These are phyloP conservation scores for Crotalus horridus DNA, from an alignment of 2,113 vertebrate species.

Conservation along the genomic window DNA sequence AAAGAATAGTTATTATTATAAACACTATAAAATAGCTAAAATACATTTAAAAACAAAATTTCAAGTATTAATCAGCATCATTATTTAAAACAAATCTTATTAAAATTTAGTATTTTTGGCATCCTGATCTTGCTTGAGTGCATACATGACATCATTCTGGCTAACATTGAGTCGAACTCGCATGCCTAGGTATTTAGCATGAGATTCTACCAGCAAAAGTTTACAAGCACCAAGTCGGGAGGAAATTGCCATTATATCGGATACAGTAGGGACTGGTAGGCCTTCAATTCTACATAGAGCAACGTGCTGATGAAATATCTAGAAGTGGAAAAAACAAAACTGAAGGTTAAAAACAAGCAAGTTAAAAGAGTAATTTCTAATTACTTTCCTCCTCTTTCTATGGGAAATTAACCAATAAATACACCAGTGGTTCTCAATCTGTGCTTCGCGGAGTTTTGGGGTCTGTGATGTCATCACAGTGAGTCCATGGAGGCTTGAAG, in stretches of 20 bases:
- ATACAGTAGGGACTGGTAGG: slow-evolving; percentile 75
- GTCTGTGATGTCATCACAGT: neutral
- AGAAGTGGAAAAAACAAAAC: neutral
- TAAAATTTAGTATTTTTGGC: slow-evolving; percentile 25
- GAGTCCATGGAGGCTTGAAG: neutral
- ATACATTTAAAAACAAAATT: slow-evolving; percentile 13
- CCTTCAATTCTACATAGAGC: slow-evolving; percentile 89
- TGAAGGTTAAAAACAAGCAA: neutral
- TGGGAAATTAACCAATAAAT: neutral
- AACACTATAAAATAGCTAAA: neutral
- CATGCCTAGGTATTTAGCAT: slow-evolving; percentile 79
- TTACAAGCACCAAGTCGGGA: slow-evolving; percentile 82
- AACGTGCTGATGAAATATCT: slow-evolving; percentile 88
- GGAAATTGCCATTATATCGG: slow-evolving; percentile 80
- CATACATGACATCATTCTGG: slow-evolving; percentile 87
- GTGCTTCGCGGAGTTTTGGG: neutral
- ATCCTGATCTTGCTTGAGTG: slow-evolving; percentile 77
- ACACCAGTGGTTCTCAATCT: neutral
- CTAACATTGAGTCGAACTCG: slow-evolving; percentile 88
- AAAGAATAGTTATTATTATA: neutral
- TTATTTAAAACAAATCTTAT: slow-evolving; percentile 18
- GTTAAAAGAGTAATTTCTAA: neutral
- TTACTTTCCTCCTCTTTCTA: neutral
- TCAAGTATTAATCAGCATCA: slow-evolving; percentile 6
- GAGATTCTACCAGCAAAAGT: slow-evolving; percentile 82